These are phyloP conservation scores for Sphyrna mokarran DNA, from an alignment of 2,113 vertebrate species.

Conservation along the genomic window DNA sequence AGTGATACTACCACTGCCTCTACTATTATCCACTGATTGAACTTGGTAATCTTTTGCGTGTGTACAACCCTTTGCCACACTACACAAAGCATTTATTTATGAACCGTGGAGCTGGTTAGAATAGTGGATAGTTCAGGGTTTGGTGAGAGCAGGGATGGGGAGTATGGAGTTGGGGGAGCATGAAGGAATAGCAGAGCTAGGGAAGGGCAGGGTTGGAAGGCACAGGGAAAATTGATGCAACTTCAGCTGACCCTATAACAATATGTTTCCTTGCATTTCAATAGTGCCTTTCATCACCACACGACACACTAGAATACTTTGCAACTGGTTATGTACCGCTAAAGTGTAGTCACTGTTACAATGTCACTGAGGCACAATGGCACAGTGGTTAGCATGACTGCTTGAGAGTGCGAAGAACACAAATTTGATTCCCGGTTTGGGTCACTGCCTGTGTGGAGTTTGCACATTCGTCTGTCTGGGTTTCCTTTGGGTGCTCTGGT, in stretches of 20 bases:
- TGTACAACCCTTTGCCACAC: not conserved
- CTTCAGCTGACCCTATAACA: not conserved
- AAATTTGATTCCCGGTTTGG: no score
- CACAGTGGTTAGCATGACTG: no score
- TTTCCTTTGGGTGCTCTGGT: no score
- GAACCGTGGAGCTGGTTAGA: not conserved
- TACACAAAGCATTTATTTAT: not conserved
- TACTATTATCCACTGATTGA: not conserved
- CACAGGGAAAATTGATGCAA: not conserved
- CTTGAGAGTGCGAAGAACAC: no score
- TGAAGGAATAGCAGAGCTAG: no score
- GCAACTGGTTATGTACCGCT: not conserved
- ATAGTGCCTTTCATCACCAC: not conserved
- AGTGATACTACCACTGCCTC: not conserved
- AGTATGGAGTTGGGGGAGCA: no score
- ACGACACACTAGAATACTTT: not conserved
- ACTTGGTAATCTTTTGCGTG: not conserved
- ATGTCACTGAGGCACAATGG: not conserved
- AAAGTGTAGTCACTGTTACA: not conserved
- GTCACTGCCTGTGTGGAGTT: no score
- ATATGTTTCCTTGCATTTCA: not conserved
- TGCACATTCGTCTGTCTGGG: no score
- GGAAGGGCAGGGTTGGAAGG: no score
- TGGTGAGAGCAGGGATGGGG: not conserved
- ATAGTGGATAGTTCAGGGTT: not conserved